A percentile compares a stretch with the other conserved stretches of the same genome.
Conservation (phyloP, 1,140 invertebrate genomes). For the Drosophila bocqueti region DNA sequence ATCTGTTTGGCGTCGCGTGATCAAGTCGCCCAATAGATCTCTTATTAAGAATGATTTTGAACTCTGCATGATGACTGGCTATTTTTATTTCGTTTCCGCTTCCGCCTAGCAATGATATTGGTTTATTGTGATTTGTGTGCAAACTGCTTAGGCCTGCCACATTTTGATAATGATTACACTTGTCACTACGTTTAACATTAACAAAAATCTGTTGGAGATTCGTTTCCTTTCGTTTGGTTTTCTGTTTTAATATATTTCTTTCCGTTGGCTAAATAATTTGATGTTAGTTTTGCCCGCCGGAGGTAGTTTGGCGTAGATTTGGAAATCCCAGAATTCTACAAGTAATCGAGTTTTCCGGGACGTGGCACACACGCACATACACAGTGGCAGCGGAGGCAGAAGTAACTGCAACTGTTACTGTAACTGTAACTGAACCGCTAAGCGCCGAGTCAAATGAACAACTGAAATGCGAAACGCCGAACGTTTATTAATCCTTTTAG, state of each 20-base stretch:
- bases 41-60: slow-evolving; percentile 92
- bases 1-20: slow-evolving; percentile 86
- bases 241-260: not conserved
- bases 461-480: slow-evolving; percentile 74
- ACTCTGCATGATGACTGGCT: slow-evolving; percentile 88
- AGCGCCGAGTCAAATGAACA: slow-evolving; percentile 83
- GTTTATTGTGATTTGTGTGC: not conserved
- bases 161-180: slow-evolving; percentile 20
- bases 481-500: slow-evolving; percentile 84
- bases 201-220: slow-evolving; percentile 4
- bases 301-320: not conserved
- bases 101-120: not conserved
- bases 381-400: not conserved
- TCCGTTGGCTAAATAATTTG: not conserved
- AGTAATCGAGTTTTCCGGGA: slow-evolving; percentile 27
- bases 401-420: slow-evolving; percentile 22
- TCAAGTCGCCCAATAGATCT: slow-evolving; percentile 91
- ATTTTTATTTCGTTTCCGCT: not conserved
- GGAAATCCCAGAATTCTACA: slow-evolving; percentile 1
- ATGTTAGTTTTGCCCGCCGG: slow-evolving; percentile 4
- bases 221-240: not conserved
- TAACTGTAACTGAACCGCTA: slow-evolving; percentile 78
- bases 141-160: not conserved
- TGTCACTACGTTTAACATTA: slow-evolving; percentile 12
- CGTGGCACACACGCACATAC: slow-evolving; percentile 17